These are phyloP conservation scores for Melanostoma scalare DNA, from an alignment of 2,888 invertebrate genomes.

Conservation along the genomic window DNA sequence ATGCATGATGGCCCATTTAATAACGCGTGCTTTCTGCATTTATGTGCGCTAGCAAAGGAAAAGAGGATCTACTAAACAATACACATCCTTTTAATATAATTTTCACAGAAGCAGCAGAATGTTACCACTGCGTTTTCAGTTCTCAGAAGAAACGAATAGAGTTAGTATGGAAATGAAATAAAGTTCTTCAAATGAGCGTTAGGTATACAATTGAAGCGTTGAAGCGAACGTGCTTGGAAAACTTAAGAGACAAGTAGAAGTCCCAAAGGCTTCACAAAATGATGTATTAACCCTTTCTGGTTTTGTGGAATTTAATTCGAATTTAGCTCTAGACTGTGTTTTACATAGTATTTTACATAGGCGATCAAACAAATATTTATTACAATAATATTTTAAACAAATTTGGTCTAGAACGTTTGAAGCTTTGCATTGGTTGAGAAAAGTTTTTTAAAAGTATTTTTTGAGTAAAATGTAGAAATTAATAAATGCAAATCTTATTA, in stretches of 20 bases:
- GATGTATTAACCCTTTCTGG: conserved; percentile 8
- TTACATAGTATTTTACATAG: not conserved
- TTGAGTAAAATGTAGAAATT: too few species aligned
- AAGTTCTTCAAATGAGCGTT: conserved; percentile 21
- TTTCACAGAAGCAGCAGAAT: conserved; percentile 40
- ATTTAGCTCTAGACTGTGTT: not conserved
- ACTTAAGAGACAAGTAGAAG: not conserved
- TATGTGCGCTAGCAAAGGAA: conserved; percentile 46
- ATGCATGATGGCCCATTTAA: conserved; percentile 75
- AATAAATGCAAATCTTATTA: too few species aligned
- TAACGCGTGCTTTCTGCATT: conserved; percentile 72
- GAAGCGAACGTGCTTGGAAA: conserved; percentile 20
- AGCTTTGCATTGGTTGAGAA: too few species aligned
- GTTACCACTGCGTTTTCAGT: conserved; percentile 46
- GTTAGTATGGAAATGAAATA: conserved; percentile 15
- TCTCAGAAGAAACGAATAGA: conserved; percentile 19
- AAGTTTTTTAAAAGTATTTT: too few species aligned
- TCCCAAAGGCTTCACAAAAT: not conserved
- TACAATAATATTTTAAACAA: not conserved
- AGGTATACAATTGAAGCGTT: conserved; percentile 16
- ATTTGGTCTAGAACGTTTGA: too few species aligned
- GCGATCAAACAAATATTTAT: not conserved
- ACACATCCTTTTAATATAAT: conserved; percentile 35
- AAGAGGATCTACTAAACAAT: conserved; percentile 24
- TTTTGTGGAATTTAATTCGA: conserved; percentile 9